Percentiles rank a stretch among this genome's conserved stretches.
Evolutionary conservation across 2,888 invertebrate genomes (phyloP).

Genomic region (Chelonus formosanus): DNA sequence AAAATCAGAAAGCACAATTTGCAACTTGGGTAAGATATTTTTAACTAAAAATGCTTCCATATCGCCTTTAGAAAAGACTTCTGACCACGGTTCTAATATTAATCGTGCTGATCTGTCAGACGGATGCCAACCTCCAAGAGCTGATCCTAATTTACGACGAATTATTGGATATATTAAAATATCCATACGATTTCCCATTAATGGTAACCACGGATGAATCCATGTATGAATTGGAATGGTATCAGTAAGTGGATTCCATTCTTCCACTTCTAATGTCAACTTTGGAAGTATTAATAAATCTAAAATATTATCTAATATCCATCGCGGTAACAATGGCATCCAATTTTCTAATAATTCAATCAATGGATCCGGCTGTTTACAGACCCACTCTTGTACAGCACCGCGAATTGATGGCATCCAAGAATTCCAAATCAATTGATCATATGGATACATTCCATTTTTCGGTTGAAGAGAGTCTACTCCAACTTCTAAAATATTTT

Average conservation of each 20-base stretch:
- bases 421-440: conserved; percentile 87
- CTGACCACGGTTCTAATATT: conserved; percentile 90
- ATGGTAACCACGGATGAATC: conserved; percentile 95
- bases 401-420: conserved; percentile 86
- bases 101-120: conserved; percentile 91
- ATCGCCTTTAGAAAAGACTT: conserved; percentile 77
- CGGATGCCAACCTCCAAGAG: conserved; percentile 94
- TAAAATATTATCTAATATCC: conserved; percentile 85
- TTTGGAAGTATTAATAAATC: conserved; percentile 84
- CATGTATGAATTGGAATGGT: conserved; percentile 95
- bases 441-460: conserved; percentile 75
- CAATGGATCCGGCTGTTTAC: conserved; percentile 80
- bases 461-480: conserved; percentile 58
- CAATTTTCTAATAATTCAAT: conserved; percentile 83
- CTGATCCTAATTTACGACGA: conserved; percentile 87
- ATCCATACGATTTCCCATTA: conserved; percentile 72
- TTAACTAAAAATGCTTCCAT: conserved; percentile 84
- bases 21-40: conserved; percentile 90
- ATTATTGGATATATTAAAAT: conserved; percentile 85
- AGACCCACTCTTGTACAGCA: conserved; percentile 84
- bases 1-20: conserved; percentile 72
- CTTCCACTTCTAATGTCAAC: conserved; percentile 78
- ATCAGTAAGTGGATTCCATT: conserved; percentile 96
- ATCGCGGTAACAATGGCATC: conserved; percentile 80
- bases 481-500: conserved; percentile 69